Evolutionary conservation across 1,140 invertebrate genomes (phyloP), one percentile per base, ranked within the genome.

Genomic region (Atta cephalotes): DNA sequence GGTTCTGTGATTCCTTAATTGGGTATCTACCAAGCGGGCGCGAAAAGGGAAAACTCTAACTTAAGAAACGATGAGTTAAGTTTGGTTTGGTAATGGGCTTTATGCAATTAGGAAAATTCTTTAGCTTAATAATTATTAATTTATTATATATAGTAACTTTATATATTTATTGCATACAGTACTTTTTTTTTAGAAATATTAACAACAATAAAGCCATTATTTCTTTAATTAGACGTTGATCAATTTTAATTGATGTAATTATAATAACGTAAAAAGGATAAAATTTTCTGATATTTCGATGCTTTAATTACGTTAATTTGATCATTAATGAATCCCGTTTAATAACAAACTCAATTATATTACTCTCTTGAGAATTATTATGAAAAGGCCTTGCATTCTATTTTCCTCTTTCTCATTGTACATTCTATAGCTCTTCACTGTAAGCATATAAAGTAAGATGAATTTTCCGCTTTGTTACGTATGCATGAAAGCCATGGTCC

Each of bases 381-480:
- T 35, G 35, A 6, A 21, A 85, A 62, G 31, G 18, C 51, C 39
- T 58, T 10, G 63, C 58, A 79, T 86, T 76, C 31, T 76, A 86
- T 76, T 89, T 72, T 45, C n/a, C 35, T 35, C 56, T 10, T 62
- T 39, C 62, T 86, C 85, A 80, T 63, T 65, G 39, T 49, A 56
- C 16, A 56, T 71, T 81, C 18, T 49, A 76, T 49, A 60, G 39
- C 45, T 53, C 21, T 49, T 16, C 39, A 63, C 58, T 18, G 80
- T 63, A 71, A 74, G 58, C 85, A 62, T 82, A 76, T 84, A 63
- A 84, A 76, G 78, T 62, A 87, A 89, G 76, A 78, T 76, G 68
- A 87, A 82, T 89, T 88, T 89, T 79, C 85, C 68, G 76, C 84
- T 87, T 89, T 88, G 85, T 90, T 90, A 87, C 51, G 35, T 89